phyloP scores from a whole-genome alignment of 1,140 invertebrate species.

The Laodelphax striatellus region DNA sequence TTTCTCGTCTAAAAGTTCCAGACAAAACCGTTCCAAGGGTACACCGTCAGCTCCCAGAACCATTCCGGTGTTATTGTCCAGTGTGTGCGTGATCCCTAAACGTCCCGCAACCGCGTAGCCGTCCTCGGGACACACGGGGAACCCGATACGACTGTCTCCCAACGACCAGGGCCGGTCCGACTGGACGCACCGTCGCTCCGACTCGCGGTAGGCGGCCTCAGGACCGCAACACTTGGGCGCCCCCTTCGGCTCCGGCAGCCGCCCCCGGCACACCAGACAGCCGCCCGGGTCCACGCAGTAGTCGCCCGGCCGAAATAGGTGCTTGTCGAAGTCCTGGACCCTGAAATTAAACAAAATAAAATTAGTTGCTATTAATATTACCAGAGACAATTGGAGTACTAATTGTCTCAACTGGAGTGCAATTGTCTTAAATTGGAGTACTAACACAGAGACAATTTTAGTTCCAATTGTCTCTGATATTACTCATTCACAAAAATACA shows the following conservation, averaged over 20 bases:
- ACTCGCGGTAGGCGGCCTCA: constrained; percentile 41
- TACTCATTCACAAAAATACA: too few relatives aligned
- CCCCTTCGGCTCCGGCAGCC: constrained; percentile 19
- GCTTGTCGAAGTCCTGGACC: neutral
- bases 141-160: constrained; percentile 28
- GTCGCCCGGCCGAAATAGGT: constrained; percentile 26
- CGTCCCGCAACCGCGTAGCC: constrained; percentile 31
- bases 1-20: constrained; percentile 42
- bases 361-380: too few relatives aligned
- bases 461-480: too few relatives aligned
- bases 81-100: constrained; percentile 28
- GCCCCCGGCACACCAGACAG: constrained; percentile 41
- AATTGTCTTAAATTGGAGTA: too few relatives aligned
- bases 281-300: constrained; percentile 47
- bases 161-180: constrained; percentile 8
- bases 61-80: constrained; percentile 21
- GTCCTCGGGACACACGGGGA: constrained; percentile 36
- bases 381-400: too few relatives aligned
- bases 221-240: constrained; percentile 45
- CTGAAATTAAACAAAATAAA: neutral
- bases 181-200: constrained; percentile 33
- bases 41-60: constrained; percentile 31
- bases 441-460: too few relatives aligned
- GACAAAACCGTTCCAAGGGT: constrained; percentile 41
- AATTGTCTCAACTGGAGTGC: too few relatives aligned